Evolutionary conservation across 2,797 vertebrate genomes (phyloP).

Genomic region (Lagocephalus sceleratus): DNA sequence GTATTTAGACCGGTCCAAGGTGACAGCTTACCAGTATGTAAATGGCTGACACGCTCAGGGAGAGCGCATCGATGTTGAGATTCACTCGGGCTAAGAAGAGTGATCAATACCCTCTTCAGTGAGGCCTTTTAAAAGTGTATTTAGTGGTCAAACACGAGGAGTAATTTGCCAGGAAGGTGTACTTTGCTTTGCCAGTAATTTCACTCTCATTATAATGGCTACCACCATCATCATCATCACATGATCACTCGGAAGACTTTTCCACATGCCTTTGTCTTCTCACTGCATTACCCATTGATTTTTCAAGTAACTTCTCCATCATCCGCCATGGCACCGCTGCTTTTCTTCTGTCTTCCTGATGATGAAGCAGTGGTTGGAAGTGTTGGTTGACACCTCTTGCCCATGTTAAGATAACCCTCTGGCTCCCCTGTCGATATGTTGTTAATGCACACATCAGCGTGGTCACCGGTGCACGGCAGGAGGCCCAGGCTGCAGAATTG

Average conservation of each 20-base stretch:
- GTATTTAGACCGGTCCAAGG: conserved; percentile 35
- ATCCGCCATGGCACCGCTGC: conserved; percentile 10
- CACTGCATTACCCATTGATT: conserved; percentile 19
- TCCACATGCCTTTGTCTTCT: conserved; percentile 3
- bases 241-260: conserved; percentile 6
- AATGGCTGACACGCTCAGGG: conserved; percentile 31
- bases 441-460: conserved; percentile 14
- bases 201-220: conserved; percentile 15
- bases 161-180: conserved; percentile 30
- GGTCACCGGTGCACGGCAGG: conserved; percentile 9
- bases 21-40: conserved; percentile 33
- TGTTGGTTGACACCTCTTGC: conserved; percentile 16
- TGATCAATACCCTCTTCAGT: conserved; percentile 35
- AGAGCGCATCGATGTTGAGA: conserved; percentile 45
- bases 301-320: conserved; percentile 3
- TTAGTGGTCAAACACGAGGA: conserved; percentile 6
- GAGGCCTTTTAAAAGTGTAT: conserved; percentile 21
- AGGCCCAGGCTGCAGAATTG: conserved; percentile 15
- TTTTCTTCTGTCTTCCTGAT: conserved; percentile 8
- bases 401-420: conserved; percentile 11
- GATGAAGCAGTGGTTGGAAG: conserved; percentile 8
- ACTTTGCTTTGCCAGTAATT: conserved; percentile 22
- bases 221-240: conserved; percentile 18
- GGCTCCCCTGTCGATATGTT: conserved; percentile 25
- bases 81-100: conserved; percentile 21